Evolutionary conservation across 2,113 vertebrate genomes (phyloP).

Genomic region (Solenodon paradoxus): DNA sequence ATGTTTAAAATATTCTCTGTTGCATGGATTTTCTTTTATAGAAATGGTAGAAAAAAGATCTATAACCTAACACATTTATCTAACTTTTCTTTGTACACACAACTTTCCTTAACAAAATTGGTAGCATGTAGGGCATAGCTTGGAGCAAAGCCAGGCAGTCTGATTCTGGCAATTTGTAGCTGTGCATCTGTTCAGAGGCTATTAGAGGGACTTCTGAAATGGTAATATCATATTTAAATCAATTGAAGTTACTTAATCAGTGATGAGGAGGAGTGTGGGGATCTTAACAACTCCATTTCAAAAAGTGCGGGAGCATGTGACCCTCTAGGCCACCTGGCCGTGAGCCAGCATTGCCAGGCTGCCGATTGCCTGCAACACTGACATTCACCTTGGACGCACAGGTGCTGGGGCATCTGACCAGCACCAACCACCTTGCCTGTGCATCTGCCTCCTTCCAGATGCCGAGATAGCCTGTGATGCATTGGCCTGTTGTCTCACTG

Average conservation of each 20-base stretch:
- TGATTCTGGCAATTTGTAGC: not conserved
- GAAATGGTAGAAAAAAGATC: not conserved
- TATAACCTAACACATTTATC: not conserved
- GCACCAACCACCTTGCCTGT: not conserved
- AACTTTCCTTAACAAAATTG: not conserved
- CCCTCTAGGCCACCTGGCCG: not conserved
- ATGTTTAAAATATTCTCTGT: not conserved
- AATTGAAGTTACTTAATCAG: not conserved
- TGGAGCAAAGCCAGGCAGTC: not conserved
- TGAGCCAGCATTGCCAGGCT: not conserved
- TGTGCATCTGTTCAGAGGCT: not conserved
- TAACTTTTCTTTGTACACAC: not conserved
- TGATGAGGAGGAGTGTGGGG: slow-evolving; percentile 34
- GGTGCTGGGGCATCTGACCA: not conserved
- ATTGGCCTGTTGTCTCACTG: not conserved
- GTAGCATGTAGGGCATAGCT: not conserved
- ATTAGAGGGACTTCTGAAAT: slow-evolving; percentile 5
- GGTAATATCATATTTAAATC: slow-evolving; percentile 19
- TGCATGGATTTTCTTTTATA: not conserved
- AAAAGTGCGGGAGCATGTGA: not conserved
- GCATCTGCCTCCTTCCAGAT: not conserved
- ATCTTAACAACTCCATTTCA: slow-evolving; percentile 11
- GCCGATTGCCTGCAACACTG: not conserved
- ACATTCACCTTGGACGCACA: slow-evolving; percentile 2
- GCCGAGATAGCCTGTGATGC: not conserved